Conservation (phyloP, 2,888 invertebrate species). For the Spisula subtruncata region DNA sequence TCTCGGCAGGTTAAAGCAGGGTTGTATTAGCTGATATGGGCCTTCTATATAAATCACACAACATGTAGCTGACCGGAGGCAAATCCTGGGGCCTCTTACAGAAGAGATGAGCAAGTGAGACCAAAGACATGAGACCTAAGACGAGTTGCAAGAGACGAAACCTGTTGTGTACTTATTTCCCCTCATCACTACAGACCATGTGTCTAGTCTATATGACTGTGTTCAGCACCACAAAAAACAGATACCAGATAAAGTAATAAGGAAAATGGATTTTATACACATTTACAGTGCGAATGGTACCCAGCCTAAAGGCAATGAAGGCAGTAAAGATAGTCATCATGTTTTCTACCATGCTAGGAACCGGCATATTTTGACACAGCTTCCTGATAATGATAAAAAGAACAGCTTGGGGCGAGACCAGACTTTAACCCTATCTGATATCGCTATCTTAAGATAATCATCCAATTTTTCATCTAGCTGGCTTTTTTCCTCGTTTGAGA, state of each 20-base stretch:
- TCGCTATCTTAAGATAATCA: not conserved
- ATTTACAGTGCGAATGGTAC: conserved; percentile 9
- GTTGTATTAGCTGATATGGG: no score
- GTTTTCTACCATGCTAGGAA: conserved; percentile 8
- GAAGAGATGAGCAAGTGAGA: no score
- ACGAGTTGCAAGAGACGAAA: no score
- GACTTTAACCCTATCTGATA: conserved; percentile 15
- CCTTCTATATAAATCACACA: no score
- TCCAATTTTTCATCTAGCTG: conserved; percentile 5
- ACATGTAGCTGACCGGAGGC: no score
- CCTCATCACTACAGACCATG: not conserved
- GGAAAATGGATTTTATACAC: conserved; percentile 31
- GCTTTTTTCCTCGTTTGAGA: not conserved
- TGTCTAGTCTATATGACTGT: conserved; percentile 13
- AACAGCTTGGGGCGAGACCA: conserved; percentile 12
- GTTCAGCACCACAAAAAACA: not conserved
- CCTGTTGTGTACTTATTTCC: not conserved
- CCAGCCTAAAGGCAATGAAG: conserved; percentile 12
- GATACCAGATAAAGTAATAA: conserved; percentile 26
- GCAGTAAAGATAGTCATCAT: conserved; percentile 9
- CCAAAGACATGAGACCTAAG: no score
- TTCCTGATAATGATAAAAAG: conserved; percentile 7
- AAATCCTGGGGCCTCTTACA: no score
- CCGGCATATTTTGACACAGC: not conserved
- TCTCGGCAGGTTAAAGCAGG: no score